Evolutionary conservation across 2,113 vertebrate genomes (phyloP).

Genomic region (Lota lota): DNA sequence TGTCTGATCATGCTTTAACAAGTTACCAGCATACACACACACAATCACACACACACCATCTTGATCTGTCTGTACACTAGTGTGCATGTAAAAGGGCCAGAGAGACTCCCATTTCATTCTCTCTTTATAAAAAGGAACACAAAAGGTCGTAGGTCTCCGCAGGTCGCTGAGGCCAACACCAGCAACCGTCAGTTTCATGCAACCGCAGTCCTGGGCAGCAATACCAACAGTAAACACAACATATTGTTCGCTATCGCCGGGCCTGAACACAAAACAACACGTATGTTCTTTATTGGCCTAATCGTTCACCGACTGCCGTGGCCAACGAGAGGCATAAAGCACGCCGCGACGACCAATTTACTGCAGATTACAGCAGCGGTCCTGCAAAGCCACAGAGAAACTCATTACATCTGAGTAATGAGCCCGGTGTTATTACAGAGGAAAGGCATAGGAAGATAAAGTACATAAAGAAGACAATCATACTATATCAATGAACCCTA

Average conservation of each 20-base stretch:
- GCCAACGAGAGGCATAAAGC: conserved; percentile 9
- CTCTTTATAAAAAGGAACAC: no score
- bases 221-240: background rate
- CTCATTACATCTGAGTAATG: conserved; percentile 23
- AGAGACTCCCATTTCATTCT: no score
- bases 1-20: no score
- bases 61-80: no score
- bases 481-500: conserved; percentile 5
- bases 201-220: background rate
- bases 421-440: conserved; percentile 8
- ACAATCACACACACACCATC: no score
- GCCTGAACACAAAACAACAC: background rate
- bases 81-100: no score
- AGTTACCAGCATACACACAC: no score
- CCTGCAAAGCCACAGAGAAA: conserved; percentile 5
- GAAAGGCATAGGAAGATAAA: conserved; percentile 1
- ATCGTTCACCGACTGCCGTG: background rate
- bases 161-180: no score
- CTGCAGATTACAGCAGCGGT: conserved; percentile 10
- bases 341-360: background rate
- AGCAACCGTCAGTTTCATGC: no score
- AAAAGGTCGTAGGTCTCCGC: no score
- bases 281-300: conserved; percentile 6
- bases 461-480: conserved; percentile 8
- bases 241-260: background rate